Base-by-base conservation (phyloP, 92 coral and sea anemone species). In the Epizoanthus illoricatus region DNA sequence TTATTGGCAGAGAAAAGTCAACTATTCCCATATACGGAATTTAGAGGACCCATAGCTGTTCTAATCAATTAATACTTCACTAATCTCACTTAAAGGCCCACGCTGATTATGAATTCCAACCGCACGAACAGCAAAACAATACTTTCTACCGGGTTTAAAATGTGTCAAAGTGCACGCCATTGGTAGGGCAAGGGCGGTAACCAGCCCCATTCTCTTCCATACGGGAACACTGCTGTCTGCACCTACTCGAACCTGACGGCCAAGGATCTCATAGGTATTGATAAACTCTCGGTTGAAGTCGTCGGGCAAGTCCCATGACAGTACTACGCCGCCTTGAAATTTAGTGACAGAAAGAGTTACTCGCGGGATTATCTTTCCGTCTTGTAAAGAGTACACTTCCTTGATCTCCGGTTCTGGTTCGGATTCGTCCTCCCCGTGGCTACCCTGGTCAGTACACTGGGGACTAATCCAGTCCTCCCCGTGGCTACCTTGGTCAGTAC, bases 111-210 rank as follows among this genome's bases (percentile, higher is more conserved):
- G 54, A 59, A 59, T 18, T 4, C 81, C 81, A 11, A 75, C 81
- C 9, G 68, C 81, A 7, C 81, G 81, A 59, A 75, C 81, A 7
- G 81, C 81, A 19, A 75, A 75, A 12, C 81, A 75, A 59, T 75
- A 75, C 5, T 39, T 60, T 54, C 39, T 66, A 40, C 81, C 56
- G 0, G 64, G 28, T 58, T 75, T 75, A n/a, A 75, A 75, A 8
- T 75, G 81, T 16, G 81, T 75, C 19, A 75, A 36, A 0, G 81
- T 75, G 42, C 81, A 75, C 28, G 81, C 81, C 81, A 75, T 75
- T 0, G 81, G 81, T 4, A 43, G 81, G 6, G 81, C 81, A 0
- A 75, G 69, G 10, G 81, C 81, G 4, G 69, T 62, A 15, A 75
- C 81, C 36, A 60, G 5, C 2, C 81, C 81, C 81, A 75, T 59